phyloP scores from a whole-genome alignment of 2,797 vertebrate species.

The Euphonia xanthogaster region DNA sequence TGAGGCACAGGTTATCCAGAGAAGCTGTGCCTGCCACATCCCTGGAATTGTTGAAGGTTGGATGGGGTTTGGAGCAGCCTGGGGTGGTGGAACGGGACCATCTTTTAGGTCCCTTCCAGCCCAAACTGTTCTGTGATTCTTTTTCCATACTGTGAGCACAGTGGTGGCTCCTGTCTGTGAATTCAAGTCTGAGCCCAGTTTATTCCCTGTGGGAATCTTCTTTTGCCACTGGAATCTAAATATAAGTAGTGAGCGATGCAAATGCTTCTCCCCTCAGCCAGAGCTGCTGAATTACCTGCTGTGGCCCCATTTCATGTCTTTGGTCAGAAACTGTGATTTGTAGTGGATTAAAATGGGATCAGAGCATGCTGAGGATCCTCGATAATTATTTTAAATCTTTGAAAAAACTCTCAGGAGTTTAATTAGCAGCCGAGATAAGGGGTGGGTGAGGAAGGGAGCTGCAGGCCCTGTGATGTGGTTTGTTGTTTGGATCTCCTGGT shows the following conservation, averaged over 20 bases:
- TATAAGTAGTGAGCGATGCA: fast-evolving
- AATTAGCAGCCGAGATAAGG: not conserved
- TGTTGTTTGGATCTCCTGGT: constrained; percentile 38
- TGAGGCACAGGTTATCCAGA: not conserved
- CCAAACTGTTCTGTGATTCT: not conserved
- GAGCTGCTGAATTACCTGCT: not conserved
- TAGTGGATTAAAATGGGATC: fast-evolving
- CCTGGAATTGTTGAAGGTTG: not conserved
- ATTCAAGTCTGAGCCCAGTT: not conserved
- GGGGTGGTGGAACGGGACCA: fast-evolving
- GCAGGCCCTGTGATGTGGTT: not conserved
- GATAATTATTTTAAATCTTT: not conserved
- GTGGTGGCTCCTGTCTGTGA: fast-evolving
- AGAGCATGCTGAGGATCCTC: fast-evolving
- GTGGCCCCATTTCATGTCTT: not conserved
- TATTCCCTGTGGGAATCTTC: not conserved
- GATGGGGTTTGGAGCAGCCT: not conserved
- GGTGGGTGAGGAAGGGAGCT: not conserved
- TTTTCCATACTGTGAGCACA: fast-evolving
- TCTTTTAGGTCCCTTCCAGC: not conserved
- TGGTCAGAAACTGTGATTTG: not conserved
- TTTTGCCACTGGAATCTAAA: not conserved
- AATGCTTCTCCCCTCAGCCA: not conserved
- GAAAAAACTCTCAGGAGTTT: fast-evolving
- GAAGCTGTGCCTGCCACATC: not conserved